Base-by-base conservation (phyloP, 2,797 vertebrate genomes). In the Taeniopygia guttata region DNA sequence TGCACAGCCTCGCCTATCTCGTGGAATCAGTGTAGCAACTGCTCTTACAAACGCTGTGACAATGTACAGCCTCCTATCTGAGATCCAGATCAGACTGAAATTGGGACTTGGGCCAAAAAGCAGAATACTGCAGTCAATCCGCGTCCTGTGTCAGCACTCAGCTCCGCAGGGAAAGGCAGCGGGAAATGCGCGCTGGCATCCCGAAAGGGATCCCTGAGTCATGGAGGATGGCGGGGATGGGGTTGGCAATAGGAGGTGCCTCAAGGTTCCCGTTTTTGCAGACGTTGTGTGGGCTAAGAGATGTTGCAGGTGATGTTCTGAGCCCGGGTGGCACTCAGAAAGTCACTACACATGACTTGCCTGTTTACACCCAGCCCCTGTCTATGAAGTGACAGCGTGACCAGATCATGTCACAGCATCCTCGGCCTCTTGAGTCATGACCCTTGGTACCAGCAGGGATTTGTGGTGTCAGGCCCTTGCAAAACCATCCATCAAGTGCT, bases 1-100 rank as follows among this genome's bases (percentile, higher is more conserved):
- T 96, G 93, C 92, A 43, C 48, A 76, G 94, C 90, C 93, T 75
- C 30, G 42, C 90, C 9, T 94, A 93, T 95, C 95, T 92, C 4
- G 4, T 85, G 79, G 72, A 84, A 96, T 96, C 94, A 93, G 93
- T 87, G 86, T 93, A 92, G 84, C 92, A 93, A 81, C 89, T 45
- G 62, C 87, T 87, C 93, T 68, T 93, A 90, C 91, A 95, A 89
- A 86, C 63, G 13, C 51, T 12, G 34, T 89, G 94, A 95, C 85
- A 84, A 88, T 78, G 76, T 68, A 69, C 89, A 89, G 5, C 74
- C 83, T 93, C 91, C 81, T 94, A 82, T 95, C 96, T 89, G 75
- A 83, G 85, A 84, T 55, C 25, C 76, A 76, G 75, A 96, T 94
- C 94, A 89, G 85, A 49, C 52, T 73, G 13, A 87, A 88, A 55